Conservation (phyloP, 1,140 invertebrate species). For the Spodoptera litura region DNA sequence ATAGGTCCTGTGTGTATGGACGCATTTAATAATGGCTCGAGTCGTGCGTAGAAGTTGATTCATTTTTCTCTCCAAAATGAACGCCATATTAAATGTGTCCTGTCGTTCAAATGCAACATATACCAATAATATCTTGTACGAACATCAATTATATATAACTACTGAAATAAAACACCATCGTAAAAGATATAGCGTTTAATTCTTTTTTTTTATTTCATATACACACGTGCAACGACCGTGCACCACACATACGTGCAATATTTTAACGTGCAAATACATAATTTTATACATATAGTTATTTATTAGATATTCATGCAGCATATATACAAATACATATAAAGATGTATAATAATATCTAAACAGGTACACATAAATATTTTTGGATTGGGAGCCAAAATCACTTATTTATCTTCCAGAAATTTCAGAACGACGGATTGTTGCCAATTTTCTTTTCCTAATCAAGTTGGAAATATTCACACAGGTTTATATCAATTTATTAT, state of each 20-base stretch:
- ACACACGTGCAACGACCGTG: neutral
- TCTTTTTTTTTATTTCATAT: slow-evolving; percentile 12
- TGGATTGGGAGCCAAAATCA: neutral
- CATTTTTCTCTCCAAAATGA: too few species aligned
- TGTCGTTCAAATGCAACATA: too few species aligned
- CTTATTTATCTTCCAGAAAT: neutral
- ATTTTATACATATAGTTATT: neutral
- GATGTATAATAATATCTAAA: too few species aligned
- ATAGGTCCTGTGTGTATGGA: neutral
- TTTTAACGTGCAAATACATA: slow-evolving; percentile 16
- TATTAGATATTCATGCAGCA: neutral
- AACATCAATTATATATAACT: too few species aligned
- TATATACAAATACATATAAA: neutral
- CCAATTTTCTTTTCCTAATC: too few species aligned
- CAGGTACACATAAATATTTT: neutral
- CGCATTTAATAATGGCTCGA: too few species aligned
- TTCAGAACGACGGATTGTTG: neutral
- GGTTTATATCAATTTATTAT: too few species aligned
- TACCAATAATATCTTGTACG: too few species aligned
- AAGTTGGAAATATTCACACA: too few species aligned
- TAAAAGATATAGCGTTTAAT: neutral
- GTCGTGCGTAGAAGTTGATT: too few species aligned
- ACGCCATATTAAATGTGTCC: too few species aligned
- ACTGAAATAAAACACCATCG: slow-evolving; percentile 1
- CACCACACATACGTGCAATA: slow-evolving; percentile 2